phyloP scores from a whole-genome alignment of 1,140 invertebrate genomes.

The Cyclargus thomasi region DNA sequence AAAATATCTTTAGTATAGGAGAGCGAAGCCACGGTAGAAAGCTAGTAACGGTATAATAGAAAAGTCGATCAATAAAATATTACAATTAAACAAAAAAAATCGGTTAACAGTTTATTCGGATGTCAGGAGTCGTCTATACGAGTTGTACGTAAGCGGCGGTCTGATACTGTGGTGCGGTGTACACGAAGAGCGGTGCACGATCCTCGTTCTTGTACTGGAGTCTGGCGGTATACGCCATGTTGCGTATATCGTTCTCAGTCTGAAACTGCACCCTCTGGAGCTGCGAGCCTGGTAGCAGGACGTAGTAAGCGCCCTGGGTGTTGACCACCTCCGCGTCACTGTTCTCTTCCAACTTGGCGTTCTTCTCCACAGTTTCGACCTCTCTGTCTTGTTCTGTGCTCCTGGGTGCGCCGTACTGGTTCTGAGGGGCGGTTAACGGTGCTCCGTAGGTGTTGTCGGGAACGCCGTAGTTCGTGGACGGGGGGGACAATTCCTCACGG shows the following conservation, averaged over 20 bases:
- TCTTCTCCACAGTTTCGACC: constrained; percentile 36
- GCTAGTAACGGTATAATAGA: too few relatives aligned
- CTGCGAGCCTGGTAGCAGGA: constrained; percentile 52
- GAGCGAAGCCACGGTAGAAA: too few relatives aligned
- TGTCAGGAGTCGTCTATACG: constrained; percentile 13
- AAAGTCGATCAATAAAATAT: too few relatives aligned
- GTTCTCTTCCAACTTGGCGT: constrained; percentile 41
- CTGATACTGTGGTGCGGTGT: constrained; percentile 52
- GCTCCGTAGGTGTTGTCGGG: constrained; percentile 62
- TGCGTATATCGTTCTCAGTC: constrained; percentile 57
- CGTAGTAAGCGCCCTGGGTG: constrained; percentile 57
- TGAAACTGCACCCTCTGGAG: constrained; percentile 60
- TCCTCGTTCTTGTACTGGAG: constrained; percentile 60
- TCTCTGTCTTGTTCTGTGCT: constrained; percentile 23
- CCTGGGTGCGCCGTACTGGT: constrained; percentile 44
- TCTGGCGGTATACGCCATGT: constrained; percentile 65
- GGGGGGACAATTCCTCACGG: constrained; percentile 46
- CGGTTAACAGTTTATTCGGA: not conserved
- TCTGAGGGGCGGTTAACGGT: constrained; percentile 48
- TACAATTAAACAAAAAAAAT: not conserved
- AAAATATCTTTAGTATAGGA: too few relatives aligned
- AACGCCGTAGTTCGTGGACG: constrained; percentile 53
- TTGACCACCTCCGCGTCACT: constrained; percentile 53
- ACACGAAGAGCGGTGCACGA: constrained; percentile 55
- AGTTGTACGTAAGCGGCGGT: constrained; percentile 54